phyloP scores from a whole-genome alignment of 2,797 vertebrate genomes.

The Sebastes flavidus region DNA sequence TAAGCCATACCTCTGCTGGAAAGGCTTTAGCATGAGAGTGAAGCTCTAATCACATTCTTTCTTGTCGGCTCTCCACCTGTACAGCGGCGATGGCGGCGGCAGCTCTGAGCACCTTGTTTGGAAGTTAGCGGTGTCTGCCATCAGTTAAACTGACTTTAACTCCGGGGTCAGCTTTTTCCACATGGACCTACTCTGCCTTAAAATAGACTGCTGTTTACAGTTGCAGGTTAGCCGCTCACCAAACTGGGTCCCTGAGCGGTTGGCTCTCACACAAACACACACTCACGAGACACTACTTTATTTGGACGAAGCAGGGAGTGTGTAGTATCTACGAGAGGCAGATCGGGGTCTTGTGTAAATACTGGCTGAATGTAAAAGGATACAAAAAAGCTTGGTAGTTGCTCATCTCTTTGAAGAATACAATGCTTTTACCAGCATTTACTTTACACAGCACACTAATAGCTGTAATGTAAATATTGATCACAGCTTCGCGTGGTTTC shows the following conservation, averaged over 20 bases:
- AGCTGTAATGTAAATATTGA: conserved; percentile 35
- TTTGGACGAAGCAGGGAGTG: conserved; percentile 61
- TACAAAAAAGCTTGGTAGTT: conserved; percentile 15
- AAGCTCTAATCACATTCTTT: background rate
- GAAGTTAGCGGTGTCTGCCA: conserved; percentile 55
- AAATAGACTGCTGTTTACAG: conserved; percentile 80
- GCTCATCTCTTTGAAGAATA: conserved; percentile 31
- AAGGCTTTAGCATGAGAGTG: conserved; percentile 4
- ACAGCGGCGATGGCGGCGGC: background rate
- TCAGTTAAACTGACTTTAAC: conserved; percentile 57
- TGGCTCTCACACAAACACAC: conserved; percentile 47
- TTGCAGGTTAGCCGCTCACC: conserved; percentile 64
- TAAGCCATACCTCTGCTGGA: conserved; percentile 13
- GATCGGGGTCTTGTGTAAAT: conserved; percentile 60
- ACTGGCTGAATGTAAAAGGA: conserved; percentile 47
- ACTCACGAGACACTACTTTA: conserved; percentile 57
- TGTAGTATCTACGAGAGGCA: conserved; percentile 34
- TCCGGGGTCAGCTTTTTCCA: conserved; percentile 78
- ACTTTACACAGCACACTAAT: conserved; percentile 4
- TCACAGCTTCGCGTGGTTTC: conserved; percentile 5
- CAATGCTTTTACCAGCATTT: conserved; percentile 3
- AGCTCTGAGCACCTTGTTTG: conserved; percentile 66
- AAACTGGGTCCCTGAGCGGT: conserved; percentile 29
- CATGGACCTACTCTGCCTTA: conserved; percentile 58
- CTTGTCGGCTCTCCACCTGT: conserved; percentile 32